Evolutionary conservation across 2,797 vertebrate species (phyloP), one percentile per base, ranked within the genome.

Genomic region (Myotis daubentonii): DNA sequence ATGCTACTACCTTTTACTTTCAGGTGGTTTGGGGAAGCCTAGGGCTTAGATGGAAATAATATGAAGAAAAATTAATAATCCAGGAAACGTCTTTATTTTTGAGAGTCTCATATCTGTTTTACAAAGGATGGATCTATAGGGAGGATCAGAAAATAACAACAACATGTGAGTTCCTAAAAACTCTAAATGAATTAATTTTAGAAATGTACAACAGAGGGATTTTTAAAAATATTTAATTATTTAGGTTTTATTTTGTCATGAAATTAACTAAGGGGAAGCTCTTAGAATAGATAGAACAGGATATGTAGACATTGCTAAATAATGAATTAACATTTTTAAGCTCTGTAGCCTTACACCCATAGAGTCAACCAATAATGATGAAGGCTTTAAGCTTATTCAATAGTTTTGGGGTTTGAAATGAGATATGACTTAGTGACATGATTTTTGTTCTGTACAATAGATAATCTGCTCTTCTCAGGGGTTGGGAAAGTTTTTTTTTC

Each of bases 241-340:
- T 79, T 86, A 78, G 53, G 86, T 86, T 91, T 89, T 16, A 78
- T 78, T 88, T 84, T 30, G 44, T 57, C 87, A 44, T 75, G 22
- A 55, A 62, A 11, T 53, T 79, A 30, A 30, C 65, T 44, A 49
- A 75, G 28, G 2, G n/a, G 74, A 79, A 66, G 10, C 38, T 82
- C 30, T 38, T 80, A 79, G 8, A 82, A 5, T 17, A 53, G 38
- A 5, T 17, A 53, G 38, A 89, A 70, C 25, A 41, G 53, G 87
- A 66, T 41, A 81, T 8, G 16, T 22, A 70, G 16, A 79, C 23
- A 53, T 82, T 83, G 86, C 33, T 75, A 86, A 83, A 94, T 55
- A 68, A 89, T 0, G 2, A 23, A 87, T 72, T 85, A 68, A 89
- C 12, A 60, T 6, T 13, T 51, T 75, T 30, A 76, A 36, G 13